Evolutionary conservation across 2,113 vertebrate species (phyloP).

Genomic region (Gorsachius goisagi): DNA sequence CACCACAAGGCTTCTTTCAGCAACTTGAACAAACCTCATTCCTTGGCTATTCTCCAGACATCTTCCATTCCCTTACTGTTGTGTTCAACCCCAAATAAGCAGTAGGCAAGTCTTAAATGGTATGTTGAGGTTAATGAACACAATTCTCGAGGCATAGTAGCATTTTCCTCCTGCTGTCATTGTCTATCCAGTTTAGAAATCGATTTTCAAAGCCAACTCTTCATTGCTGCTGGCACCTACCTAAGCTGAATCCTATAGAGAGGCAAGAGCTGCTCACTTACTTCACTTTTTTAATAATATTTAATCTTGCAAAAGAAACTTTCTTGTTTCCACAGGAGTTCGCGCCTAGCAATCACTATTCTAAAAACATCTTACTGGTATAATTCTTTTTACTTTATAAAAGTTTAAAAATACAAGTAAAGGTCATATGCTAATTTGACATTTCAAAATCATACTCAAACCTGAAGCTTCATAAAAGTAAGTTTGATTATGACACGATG

Average conservation of each 20-base stretch:
- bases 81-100: not conserved
- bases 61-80: not conserved
- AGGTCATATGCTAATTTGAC: slow-evolving; percentile 76
- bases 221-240: not conserved
- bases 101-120: not conserved
- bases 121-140: not conserved
- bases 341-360: slow-evolving; percentile 23
- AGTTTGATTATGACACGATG: slow-evolving; percentile 61
- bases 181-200: not conserved
- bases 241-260: not conserved
- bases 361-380: slow-evolving; percentile 40
- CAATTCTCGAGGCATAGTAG: not conserved
- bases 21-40: not conserved
- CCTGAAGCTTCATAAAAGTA: slow-evolving; percentile 55
- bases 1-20: not conserved
- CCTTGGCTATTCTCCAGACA: not conserved
- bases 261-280: not conserved
- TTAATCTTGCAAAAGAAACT: not conserved
- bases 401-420: slow-evolving; percentile 66
- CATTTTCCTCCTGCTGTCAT: not conserved
- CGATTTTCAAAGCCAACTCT: not conserved
- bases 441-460: slow-evolving; percentile 70
- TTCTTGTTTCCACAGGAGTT: slow-evolving; percentile 3
- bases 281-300: not conserved
- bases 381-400: slow-evolving; percentile 23